Conservation (phyloP, 2,797 vertebrate species). For the Anguilla marmorata region DNA sequence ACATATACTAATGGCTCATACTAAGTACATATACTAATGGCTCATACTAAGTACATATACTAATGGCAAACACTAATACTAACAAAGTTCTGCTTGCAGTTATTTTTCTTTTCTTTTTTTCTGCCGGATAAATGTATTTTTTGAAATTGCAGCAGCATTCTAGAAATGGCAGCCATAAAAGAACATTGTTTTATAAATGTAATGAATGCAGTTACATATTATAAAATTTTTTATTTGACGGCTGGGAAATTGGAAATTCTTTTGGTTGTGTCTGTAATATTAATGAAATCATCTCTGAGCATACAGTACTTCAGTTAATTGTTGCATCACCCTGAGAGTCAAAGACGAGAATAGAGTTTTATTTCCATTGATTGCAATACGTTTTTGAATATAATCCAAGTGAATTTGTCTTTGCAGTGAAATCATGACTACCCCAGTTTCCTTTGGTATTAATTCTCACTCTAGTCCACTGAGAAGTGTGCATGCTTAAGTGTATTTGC, state of each 20-base stretch:
- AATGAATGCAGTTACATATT: too few species aligned
- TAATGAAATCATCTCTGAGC: background rate
- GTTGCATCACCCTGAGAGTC: background rate
- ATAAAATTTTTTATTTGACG: background rate
- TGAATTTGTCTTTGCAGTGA: constrained; percentile 23
- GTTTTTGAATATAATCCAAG: background rate
- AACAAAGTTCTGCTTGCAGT: too few species aligned
- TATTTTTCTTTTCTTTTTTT: background rate
- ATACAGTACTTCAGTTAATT: background rate
- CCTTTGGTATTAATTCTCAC: background rate
- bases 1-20: too few species aligned
- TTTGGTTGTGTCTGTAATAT: background rate
- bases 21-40: too few species aligned
- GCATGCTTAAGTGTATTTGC: constrained; percentile 23
- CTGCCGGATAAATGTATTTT: background rate
- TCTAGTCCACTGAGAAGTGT: background rate
- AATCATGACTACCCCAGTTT: constrained; percentile 21
- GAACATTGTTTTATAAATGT: background rate
- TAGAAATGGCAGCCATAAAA: background rate
- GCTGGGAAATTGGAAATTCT: background rate
- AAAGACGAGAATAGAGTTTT: background rate
- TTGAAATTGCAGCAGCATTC: background rate
- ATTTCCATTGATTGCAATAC: background rate
- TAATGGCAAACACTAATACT: too few species aligned
- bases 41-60: too few species aligned